A percentile compares a stretch with the other conserved stretches of the same genome.
Conservation (phyloP, 2,797 vertebrate genomes). For the Anguilla megastoma region DNA sequence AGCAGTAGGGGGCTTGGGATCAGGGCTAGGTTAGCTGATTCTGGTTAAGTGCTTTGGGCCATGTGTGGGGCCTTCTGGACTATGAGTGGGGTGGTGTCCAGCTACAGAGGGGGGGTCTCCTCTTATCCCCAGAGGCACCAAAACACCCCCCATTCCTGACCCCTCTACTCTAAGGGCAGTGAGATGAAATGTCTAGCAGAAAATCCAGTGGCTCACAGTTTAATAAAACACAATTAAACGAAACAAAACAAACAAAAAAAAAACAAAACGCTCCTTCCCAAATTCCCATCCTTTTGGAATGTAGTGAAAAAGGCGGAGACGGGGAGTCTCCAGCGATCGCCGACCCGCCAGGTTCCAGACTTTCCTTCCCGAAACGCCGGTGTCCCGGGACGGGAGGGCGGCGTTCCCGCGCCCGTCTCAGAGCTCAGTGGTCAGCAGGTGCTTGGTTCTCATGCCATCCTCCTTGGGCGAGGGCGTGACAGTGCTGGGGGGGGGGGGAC, state of each 20-base stretch:
- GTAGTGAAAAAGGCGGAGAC: conserved; percentile 2
- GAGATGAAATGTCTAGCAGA: conserved; percentile 39
- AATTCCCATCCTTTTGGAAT: conserved; percentile 36
- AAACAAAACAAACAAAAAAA: not conserved
- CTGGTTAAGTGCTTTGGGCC: conserved; percentile 15
- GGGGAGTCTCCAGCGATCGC: not conserved
- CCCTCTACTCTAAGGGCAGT: conserved; percentile 34
- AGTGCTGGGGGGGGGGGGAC: conserved; percentile 54
- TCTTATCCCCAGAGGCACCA: not conserved
- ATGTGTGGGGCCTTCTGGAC: conserved; percentile 23
- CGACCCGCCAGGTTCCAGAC: not conserved
- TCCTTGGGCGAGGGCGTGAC: conserved; percentile 61
- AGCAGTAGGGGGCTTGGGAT: not conserved
- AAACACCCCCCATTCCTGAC: conserved; percentile 39
- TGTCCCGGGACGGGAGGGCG: conserved; percentile 3
- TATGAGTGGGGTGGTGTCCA: not conserved
- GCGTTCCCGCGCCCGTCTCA: conserved; percentile 60
- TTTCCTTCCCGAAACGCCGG: not conserved
- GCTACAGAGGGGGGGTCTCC: conserved; percentile 50
- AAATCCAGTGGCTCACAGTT: conserved; percentile 39
- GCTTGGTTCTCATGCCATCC: conserved; percentile 73
- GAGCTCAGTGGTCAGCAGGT: conserved; percentile 95
- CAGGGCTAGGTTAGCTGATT: not conserved
- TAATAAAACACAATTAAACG: conserved; percentile 24
- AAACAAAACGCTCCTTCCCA: not conserved